A percentile compares a stretch with the other conserved stretches of the same genome.
These are phyloP conservation scores for Pomatorhinus ruficollis DNA, from an alignment of 2,113 vertebrate species.

Conservation along the genomic window DNA sequence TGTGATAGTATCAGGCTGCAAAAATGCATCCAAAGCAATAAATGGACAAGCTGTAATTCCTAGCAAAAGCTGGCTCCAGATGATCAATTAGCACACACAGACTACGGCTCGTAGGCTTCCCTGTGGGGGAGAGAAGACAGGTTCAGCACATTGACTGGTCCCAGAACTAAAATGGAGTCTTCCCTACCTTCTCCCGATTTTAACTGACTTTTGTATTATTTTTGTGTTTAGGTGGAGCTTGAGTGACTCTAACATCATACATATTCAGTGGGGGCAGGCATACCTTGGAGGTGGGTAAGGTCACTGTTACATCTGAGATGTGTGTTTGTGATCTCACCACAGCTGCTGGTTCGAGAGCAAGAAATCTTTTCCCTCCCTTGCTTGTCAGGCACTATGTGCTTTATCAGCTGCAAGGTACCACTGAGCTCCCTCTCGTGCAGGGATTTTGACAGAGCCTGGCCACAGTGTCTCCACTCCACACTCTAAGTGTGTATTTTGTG, in stretches of 20 bases:
- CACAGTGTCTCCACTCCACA: background rate
- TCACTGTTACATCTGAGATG: too few relatives aligned
- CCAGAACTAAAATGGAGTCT: background rate
- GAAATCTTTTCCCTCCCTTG: background rate
- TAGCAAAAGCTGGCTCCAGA: background rate
- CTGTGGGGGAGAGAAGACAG: background rate
- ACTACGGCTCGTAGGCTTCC: accelerated
- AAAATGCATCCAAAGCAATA: background rate
- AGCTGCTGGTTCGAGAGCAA: background rate
- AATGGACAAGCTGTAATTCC: background rate
- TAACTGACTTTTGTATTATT: background rate
- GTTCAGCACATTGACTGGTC: too few relatives aligned
- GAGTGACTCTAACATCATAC: too few relatives aligned
- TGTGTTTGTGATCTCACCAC: background rate
- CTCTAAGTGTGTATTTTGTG: background rate
- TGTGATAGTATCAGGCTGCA: background rate
- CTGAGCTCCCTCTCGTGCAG: background rate
- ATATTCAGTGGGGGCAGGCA: accelerated
- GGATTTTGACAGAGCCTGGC: background rate
- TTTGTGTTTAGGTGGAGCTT: background rate
- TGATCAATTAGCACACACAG: accelerated
- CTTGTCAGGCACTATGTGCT: too few relatives aligned
- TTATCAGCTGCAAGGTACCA: background rate
- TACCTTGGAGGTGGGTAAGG: too few relatives aligned
- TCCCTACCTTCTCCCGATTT: background rate